Evolutionary conservation across 2,797 vertebrate species (phyloP).

Genomic region (Glyptemys insculpta): DNA sequence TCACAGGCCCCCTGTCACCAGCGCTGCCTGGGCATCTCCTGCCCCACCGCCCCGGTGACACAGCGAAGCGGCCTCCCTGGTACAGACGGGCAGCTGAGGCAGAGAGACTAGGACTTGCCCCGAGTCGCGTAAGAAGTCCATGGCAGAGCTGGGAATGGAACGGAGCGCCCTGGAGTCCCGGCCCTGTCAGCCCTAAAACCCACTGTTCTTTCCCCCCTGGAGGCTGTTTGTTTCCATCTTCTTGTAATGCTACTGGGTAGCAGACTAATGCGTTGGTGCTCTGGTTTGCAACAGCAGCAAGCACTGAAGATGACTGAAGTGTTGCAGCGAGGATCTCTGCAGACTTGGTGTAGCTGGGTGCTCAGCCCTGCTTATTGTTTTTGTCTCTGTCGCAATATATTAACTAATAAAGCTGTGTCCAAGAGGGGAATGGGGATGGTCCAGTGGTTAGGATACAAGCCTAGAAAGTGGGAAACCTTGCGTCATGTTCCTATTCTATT

Average conservation of each 20-base stretch:
- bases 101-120: not conserved
- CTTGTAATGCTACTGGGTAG: too few species aligned
- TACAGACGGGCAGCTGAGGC: too few species aligned
- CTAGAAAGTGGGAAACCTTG: not conserved
- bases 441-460: not conserved
- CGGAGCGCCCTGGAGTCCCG: not conserved
- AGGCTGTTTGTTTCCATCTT: not conserved
- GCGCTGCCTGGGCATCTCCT: too few species aligned
- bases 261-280: not conserved
- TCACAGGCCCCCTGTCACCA: too few species aligned
- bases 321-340: too few species aligned
- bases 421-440: not conserved
- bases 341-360: too few species aligned
- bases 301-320: too few species aligned
- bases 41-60: too few species aligned
- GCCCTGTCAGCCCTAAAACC: not conserved
- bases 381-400: not conserved
- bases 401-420: not conserved
- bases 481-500: not conserved
- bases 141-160: not conserved
- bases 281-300: not conserved
- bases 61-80: too few species aligned
- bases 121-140: not conserved
- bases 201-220: fast-evolving
- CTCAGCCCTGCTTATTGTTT: not conserved